Percentiles rank a stretch among this genome's conserved stretches.
Evolutionary conservation across 2,888 invertebrate genomes (phyloP).

Genomic region (Tolmerus cingulatus): DNA sequence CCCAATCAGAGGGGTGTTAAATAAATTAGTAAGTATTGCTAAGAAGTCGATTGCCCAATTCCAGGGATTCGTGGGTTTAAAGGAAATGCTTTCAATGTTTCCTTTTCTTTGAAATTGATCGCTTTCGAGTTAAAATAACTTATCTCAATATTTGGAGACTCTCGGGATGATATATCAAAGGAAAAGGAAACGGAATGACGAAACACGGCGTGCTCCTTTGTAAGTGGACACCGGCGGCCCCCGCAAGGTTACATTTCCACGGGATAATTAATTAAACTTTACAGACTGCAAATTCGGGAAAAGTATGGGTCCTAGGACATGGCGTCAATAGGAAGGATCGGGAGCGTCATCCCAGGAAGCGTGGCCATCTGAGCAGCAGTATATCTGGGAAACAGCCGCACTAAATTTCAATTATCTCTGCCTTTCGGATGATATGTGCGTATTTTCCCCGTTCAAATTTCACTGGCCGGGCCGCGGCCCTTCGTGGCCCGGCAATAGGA

Average conservation of each 20-base stretch:
- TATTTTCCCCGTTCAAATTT: neutral
- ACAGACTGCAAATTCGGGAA: neutral
- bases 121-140: too few species aligned
- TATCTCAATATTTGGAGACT: neutral
- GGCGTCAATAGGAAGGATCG: neutral
- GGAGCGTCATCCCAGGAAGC: neutral
- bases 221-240: neutral
- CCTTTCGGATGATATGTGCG: constrained; percentile 15
- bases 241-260: neutral
- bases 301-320: neutral
- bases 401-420: constrained; percentile 15
- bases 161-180: neutral
- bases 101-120: neutral
- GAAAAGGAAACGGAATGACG: neutral
- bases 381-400: neutral
- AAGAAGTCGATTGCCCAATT: neutral
- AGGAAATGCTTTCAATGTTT: neutral
- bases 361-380: neutral
- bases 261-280: neutral
- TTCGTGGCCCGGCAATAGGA: neutral
- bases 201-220: neutral
- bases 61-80: neutral
- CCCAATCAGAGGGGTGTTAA: neutral
- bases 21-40: too few species aligned
- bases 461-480: neutral